Conservation (phyloP, 2,113 vertebrate species). For the Colius striatus region DNA sequence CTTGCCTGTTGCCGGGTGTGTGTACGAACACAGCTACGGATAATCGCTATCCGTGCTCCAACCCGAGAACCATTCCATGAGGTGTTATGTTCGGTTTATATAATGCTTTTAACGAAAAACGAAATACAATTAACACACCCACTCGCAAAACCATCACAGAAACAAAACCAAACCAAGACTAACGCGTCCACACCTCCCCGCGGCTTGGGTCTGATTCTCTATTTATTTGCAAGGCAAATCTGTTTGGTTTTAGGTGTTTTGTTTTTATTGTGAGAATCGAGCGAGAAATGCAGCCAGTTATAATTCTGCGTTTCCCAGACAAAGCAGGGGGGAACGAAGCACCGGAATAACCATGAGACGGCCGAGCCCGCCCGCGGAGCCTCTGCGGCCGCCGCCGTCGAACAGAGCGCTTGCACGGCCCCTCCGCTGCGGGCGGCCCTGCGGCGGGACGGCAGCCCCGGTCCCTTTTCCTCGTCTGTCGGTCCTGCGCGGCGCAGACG, state of each 20-base stretch:
- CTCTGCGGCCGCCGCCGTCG: background rate
- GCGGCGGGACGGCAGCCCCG: background rate
- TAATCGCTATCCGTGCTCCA: background rate
- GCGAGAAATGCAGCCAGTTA: background rate
- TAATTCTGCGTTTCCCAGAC: background rate
- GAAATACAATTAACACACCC: conserved; percentile 66
- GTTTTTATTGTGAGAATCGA: conserved; percentile 30
- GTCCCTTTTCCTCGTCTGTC: background rate
- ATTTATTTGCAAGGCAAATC: conserved; percentile 48
- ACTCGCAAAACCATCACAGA: conserved; percentile 58
- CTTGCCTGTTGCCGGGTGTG: background rate
- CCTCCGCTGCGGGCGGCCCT: background rate
- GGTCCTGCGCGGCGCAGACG: background rate
- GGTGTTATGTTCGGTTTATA: conserved; percentile 42
- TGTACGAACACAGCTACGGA: background rate
- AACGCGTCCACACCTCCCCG: conserved; percentile 1
- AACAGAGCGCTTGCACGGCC: background rate
- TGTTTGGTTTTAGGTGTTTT: conserved; percentile 34
- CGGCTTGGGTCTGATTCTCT: conserved; percentile 16
- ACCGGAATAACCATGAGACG: background rate
- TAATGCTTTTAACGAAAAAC: conserved; percentile 60
- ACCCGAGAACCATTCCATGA: conserved; percentile 43
- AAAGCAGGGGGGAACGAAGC: background rate
- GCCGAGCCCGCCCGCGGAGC: background rate
- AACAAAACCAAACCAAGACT: conserved; percentile 30